A percentile compares a stretch with the other conserved stretches of the same genome.
phyloP scores from a whole-genome alignment of 2,113 vertebrate species.

The Otis tarda region DNA sequence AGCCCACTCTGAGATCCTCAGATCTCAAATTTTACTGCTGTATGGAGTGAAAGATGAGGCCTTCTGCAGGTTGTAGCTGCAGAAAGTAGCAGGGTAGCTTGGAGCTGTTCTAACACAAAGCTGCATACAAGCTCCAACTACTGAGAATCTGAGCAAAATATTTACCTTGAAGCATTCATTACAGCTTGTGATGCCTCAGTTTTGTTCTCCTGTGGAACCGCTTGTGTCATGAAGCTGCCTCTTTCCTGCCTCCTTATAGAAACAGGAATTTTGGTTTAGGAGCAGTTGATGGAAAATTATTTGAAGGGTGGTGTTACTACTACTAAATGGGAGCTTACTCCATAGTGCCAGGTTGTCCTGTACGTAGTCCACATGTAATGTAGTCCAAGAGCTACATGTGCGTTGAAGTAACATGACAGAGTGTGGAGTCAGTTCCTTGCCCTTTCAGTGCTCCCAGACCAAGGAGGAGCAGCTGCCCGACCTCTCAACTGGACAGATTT shows the following conservation, averaged over 20 bases:
- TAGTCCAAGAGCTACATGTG: not conserved
- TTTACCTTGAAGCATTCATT: not conserved
- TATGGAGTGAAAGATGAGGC: not conserved
- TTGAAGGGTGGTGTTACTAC: not conserved
- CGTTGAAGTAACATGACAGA: not conserved
- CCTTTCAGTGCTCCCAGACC: not conserved
- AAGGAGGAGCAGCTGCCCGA: not conserved
- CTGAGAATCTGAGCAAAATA: not conserved
- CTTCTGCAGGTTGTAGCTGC: not conserved
- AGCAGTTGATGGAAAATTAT: not conserved
- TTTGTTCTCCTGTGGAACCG: not conserved
- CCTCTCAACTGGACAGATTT: not conserved
- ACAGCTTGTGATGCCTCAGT: not conserved
- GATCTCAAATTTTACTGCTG: not conserved
- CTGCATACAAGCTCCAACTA: not conserved
- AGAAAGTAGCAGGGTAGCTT: not conserved
- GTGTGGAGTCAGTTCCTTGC: not conserved
- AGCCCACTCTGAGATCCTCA: not conserved
- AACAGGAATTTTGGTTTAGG: not conserved
- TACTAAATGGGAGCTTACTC: not conserved
- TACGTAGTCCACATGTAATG: not conserved
- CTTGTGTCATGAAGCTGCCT: not conserved
- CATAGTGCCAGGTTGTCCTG: not conserved
- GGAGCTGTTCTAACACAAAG: not conserved
- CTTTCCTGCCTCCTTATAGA: not conserved